Conservation (phyloP, 2,797 vertebrate genomes). For the Oreortyx pictus region DNA sequence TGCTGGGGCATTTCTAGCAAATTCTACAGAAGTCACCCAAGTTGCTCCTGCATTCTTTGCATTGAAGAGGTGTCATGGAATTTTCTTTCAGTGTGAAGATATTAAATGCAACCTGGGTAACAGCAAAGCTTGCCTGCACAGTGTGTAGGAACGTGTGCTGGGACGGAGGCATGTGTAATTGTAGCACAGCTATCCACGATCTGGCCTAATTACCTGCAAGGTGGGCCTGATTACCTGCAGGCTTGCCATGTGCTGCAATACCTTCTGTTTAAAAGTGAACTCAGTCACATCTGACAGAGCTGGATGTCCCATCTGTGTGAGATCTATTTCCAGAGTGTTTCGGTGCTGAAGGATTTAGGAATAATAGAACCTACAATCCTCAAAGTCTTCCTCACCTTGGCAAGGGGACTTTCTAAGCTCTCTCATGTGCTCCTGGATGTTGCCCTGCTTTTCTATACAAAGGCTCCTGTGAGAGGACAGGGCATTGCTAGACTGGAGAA, state of each 20-base stretch:
- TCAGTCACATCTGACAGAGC: accelerated
- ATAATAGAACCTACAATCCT: neutral
- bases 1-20: neutral
- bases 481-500: neutral
- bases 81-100: neutral
- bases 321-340: neutral
- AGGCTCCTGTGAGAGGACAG: neutral
- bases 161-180: neutral
- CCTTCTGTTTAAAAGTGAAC: neutral
- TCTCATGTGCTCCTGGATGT: neutral
- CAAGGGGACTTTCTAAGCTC: neutral
- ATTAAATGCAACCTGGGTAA: neutral
- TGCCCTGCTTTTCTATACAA: neutral
- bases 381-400: neutral
- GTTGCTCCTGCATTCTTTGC: neutral
- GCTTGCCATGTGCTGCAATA: neutral
- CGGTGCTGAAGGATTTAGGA: neutral
- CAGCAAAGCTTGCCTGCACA: neutral
- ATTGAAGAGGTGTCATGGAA: neutral
- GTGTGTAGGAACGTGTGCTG: neutral
- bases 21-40: neutral
- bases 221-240: neutral
- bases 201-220: neutral
- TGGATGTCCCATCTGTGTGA: neutral
- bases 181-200: neutral